phyloP scores from a whole-genome alignment of 2,113 vertebrate genomes.

The Hirundichthys speculiger region DNA sequence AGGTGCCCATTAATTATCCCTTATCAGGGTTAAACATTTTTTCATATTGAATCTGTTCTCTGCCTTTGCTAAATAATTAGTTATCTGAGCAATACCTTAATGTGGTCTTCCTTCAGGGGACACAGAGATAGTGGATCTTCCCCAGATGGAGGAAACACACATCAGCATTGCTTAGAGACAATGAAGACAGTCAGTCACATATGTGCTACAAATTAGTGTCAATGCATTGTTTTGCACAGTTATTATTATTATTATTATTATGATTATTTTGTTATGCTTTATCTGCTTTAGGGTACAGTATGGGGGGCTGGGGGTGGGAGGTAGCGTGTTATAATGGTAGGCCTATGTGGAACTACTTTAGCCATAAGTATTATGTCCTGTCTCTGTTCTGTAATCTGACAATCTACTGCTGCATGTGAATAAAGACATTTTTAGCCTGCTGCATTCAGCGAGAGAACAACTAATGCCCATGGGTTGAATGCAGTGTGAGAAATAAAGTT shows the following conservation, averaged over 20 bases:
- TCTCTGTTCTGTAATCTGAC: slow-evolving; percentile 72
- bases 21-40: slow-evolving; percentile 23
- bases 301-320: neutral
- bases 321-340: slow-evolving; percentile 32
- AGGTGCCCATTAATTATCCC: slow-evolving; percentile 8
- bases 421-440: slow-evolving; percentile 73
- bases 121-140: slow-evolving; percentile 18
- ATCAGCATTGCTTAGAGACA: slow-evolving; percentile 63
- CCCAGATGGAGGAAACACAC: slow-evolving; percentile 55
- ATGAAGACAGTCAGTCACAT: slow-evolving; percentile 58
- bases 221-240: slow-evolving; percentile 79
- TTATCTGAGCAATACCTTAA: slow-evolving; percentile 47
- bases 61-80: slow-evolving; percentile 47
- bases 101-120: slow-evolving; percentile 45
- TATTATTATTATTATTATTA: neutral
- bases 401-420: slow-evolving; percentile 79
- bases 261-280: slow-evolving; percentile 61
- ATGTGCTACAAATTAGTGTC: slow-evolving; percentile 61
- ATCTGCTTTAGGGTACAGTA: slow-evolving; percentile 48
- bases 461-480: slow-evolving; percentile 45
- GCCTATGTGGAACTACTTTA: slow-evolving; percentile 48
- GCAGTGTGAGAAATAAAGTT: slow-evolving; percentile 67
- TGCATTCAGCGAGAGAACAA: slow-evolving; percentile 64
- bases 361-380: slow-evolving; percentile 51
- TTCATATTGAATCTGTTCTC: slow-evolving; percentile 25